phyloP scores from a whole-genome alignment of 2,113 vertebrate species.

The Plecturocebus donacophilus region DNA sequence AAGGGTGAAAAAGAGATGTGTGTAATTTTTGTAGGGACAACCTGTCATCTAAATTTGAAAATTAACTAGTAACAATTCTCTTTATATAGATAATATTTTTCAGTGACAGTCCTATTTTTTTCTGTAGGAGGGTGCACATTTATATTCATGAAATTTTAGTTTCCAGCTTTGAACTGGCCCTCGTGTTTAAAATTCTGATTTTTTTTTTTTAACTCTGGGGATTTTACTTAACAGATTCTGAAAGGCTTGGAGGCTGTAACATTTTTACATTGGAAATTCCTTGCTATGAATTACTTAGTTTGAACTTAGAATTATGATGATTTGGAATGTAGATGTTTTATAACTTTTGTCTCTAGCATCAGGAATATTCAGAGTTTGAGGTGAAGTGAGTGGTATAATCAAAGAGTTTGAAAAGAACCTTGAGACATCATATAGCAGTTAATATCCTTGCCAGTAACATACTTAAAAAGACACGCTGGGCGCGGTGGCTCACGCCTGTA shows the following conservation, averaged over 20 bases:
- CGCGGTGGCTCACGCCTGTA: no score
- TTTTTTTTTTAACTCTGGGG: background rate
- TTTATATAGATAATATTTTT: background rate
- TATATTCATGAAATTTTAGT: slow-evolving; percentile 14
- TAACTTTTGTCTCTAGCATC: background rate
- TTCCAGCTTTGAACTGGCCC: slow-evolving; percentile 13
- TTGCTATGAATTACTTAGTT: slow-evolving; percentile 2
- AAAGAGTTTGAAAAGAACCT: slow-evolving; percentile 14
- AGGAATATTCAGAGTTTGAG: slow-evolving; percentile 26
- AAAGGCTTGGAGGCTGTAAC: background rate
- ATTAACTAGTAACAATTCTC: background rate
- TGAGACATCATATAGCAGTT: background rate
- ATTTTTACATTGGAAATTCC: background rate
- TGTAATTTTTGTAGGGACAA: background rate
- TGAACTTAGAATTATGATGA: background rate
- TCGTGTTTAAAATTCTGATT: background rate
- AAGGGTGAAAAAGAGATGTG: background rate
- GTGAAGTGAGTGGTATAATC: slow-evolving; percentile 25
- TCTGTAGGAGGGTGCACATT: background rate
- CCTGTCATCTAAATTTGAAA: background rate
- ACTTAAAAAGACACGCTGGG: no score
- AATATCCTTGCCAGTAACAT: background rate
- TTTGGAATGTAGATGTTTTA: background rate
- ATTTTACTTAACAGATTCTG: slow-evolving; percentile 26
- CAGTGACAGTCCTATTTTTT: background rate